phyloP scores from a whole-genome alignment of 64 coral and sea anemone genomes.

The Montipora efflorescens region DNA sequence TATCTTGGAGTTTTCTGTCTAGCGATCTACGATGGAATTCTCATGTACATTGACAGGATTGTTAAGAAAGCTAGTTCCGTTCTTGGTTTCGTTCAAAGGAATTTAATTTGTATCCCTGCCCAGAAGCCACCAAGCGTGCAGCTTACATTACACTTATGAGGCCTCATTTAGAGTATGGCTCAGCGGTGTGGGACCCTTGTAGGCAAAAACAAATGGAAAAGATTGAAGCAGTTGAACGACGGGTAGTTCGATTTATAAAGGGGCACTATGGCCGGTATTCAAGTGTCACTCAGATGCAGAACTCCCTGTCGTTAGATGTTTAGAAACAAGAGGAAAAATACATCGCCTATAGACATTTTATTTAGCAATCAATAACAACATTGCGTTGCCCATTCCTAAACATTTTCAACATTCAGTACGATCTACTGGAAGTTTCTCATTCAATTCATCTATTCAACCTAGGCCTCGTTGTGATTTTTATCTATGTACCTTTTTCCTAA shows the following conservation, averaged over 20 bases:
- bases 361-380: too few species aligned
- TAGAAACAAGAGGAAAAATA: too few species aligned
- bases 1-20: too few species aligned
- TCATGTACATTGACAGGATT: too few species aligned
- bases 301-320: too few species aligned
- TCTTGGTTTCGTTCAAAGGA: too few species aligned
- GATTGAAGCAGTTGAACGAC: too few species aligned
- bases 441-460: not conserved
- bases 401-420: not conserved
- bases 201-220: not conserved
- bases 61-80: too few species aligned
- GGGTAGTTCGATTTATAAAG: too few species aligned
- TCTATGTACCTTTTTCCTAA: not conserved
- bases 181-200: constrained; percentile 15
- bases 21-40: too few species aligned
- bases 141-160: constrained; percentile 4
- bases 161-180: constrained; percentile 5
- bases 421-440: not conserved
- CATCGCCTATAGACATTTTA: not conserved
- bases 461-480: not conserved
- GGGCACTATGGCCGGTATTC: too few species aligned
- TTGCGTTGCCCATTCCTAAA: not conserved
- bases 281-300: too few species aligned
- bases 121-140: not conserved
- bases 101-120: not conserved